Evolutionary conservation across 1,140 invertebrate genomes (phyloP).

Genomic region (Hycleus cichorii): DNA sequence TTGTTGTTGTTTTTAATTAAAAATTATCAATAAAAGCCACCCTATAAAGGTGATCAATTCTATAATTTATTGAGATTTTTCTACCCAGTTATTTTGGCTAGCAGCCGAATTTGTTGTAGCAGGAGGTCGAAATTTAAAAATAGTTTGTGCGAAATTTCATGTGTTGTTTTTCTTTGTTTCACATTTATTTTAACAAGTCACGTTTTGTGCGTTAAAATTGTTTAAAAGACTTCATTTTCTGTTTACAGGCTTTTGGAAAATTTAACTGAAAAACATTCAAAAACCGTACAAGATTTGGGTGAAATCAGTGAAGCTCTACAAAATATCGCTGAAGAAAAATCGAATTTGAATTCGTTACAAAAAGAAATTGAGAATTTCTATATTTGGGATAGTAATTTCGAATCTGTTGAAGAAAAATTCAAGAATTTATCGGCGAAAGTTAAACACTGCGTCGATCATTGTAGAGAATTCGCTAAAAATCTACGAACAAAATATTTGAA

Average conservation of each 20-base stretch:
- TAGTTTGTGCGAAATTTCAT: conserved; percentile 13
- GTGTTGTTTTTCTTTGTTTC: not conserved
- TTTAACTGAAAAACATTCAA: conserved; percentile 50
- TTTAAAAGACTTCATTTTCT: conserved; percentile 13
- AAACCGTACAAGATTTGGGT: conserved; percentile 52
- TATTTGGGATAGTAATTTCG: conserved; percentile 63
- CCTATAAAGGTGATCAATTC: no score
- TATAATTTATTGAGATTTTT: conserved; percentile 1
- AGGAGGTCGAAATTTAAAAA: conserved; percentile 30
- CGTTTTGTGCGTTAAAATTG: not conserved
- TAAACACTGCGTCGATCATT: conserved; percentile 44
- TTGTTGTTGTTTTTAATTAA: no score
- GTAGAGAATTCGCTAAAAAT: conserved; percentile 54
- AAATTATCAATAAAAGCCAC: no score
- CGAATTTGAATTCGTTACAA: conserved; percentile 54
- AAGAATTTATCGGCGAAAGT: conserved; percentile 19
- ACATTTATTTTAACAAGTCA: conserved; percentile 10
- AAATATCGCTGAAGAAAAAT: conserved; percentile 56
- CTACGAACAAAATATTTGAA: conserved; percentile 61
- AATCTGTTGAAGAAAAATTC: conserved; percentile 47
- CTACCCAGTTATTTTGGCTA: conserved; percentile 23
- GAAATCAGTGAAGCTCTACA: conserved; percentile 52
- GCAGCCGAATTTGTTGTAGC: conserved; percentile 6
- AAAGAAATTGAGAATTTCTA: conserved; percentile 58
- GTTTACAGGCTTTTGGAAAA: conserved; percentile 45